Evolutionary conservation across 92 coral and sea anemone species (phyloP).

Genomic region (Zoanthus sansibaricus): DNA sequence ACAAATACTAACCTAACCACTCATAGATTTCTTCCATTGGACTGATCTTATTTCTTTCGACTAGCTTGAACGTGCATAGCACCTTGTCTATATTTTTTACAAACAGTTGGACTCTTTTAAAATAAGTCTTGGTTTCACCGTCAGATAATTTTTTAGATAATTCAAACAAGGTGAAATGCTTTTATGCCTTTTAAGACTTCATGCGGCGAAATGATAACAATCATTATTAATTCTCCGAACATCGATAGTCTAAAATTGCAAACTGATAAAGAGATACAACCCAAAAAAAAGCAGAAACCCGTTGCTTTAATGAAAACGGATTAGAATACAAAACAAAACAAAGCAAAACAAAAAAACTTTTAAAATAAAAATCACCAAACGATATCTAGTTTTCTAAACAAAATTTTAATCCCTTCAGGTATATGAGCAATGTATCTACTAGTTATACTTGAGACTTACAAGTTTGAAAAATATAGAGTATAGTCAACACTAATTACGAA

Average conservation of each 20-base stretch:
- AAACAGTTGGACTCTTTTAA: not conserved
- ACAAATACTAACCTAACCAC: not conserved
- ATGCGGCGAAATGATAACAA: not conserved
- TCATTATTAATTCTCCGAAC: not conserved
- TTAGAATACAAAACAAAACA: not conserved
- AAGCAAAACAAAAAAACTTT: not conserved
- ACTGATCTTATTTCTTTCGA: not conserved
- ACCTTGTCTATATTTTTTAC: conserved; percentile 6
- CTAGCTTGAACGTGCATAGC: not conserved
- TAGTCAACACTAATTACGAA: conserved; percentile 11
- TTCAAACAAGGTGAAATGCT: not conserved
- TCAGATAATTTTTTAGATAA: not conserved
- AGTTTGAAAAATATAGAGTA: not conserved
- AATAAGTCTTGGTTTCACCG: conserved; percentile 4
- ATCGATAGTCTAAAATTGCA: not conserved
- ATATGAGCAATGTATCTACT: not conserved
- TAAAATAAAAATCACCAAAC: not conserved
- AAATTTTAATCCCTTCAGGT: not conserved
- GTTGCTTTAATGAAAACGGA: not conserved
- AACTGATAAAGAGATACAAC: not conserved
- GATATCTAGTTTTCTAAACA: not conserved
- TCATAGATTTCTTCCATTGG: not conserved
- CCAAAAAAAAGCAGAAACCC: not conserved
- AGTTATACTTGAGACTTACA: not conserved
- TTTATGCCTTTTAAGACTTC: conserved; percentile 1